Evolutionary conservation across 2,888 invertebrate species (phyloP), one percentile per base, ranked within the genome.

Genomic region (Apodemia duryi): DNA sequence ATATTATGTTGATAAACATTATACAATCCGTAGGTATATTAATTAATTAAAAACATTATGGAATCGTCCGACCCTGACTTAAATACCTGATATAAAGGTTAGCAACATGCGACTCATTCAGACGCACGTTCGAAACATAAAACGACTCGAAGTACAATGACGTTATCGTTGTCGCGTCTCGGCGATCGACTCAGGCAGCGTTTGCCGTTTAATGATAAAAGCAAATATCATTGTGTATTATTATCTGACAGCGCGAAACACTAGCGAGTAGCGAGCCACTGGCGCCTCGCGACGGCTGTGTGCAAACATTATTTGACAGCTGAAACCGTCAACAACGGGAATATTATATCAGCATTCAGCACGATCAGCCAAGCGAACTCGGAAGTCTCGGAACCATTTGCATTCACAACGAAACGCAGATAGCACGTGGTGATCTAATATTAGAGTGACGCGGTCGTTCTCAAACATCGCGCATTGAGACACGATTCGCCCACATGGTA

Each of bases 361-460:
- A 77, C 75, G 68, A 72, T 54, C 69, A 69, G 66, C 68, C 69
- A 65, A 68, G 69, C 61, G 49, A 72, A 73, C 21, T 21, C 21
- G 21, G 21, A 21, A 21, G 21, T 21, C 75, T 72, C 72, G 74
- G 73, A 75, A 80, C 80, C 87, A 88, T 84, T 89, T 85, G 83
- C 84, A 83, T 80, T 79, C 77, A 78, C 79, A 77, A 73, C 85
- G 84, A 86, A 84, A 79, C 84, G 83, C 85, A 81, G 73, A 74
- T 73, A 83, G 75, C 91, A 91, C 90, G 91, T 88, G 89, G 86
- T 81, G 69, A 67, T 77, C 84, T 86, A 85, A 85, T 86, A 86
- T 83, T 89, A 88, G 82, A 78, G 71, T 75, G 74, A 75, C 76
- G 72, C 72, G 64, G 5, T 67, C 68, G 70, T 73, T 73, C 73